These are phyloP conservation scores for Ruditapes philippinarum DNA, from an alignment of 1,140 invertebrate genomes.

Conservation along the genomic window DNA sequence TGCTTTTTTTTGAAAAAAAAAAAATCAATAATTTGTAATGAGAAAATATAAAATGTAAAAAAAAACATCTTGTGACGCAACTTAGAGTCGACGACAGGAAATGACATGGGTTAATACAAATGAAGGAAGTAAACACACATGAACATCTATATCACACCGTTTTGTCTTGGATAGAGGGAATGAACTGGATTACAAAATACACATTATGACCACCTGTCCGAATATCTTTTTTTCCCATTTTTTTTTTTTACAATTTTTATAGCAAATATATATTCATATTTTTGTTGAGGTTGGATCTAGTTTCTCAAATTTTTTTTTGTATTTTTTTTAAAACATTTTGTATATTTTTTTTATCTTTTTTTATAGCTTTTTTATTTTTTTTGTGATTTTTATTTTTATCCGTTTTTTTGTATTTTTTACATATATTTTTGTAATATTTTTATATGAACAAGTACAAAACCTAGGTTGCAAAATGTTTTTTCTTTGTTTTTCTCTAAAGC, in stretches of 20 bases:
- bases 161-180: constrained; percentile 64
- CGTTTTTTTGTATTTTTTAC: constrained; percentile 46
- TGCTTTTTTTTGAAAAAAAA: too few relatives aligned
- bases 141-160: constrained; percentile 58
- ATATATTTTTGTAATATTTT: constrained; percentile 23
- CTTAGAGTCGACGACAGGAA: background rate
- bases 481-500: constrained; percentile 20
- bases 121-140: background rate
- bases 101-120: background rate
- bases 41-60: constrained; percentile 31
- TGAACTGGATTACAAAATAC: constrained; percentile 53
- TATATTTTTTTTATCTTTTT: constrained; percentile 47
- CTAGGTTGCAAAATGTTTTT: constrained; percentile 21
- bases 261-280: constrained; percentile 28
- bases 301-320: constrained; percentile 21
- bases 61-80: too few relatives aligned
- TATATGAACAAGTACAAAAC: background rate
- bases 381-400: constrained; percentile 51
- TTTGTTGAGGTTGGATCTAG: constrained; percentile 34
- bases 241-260: constrained; percentile 40
- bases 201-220: constrained; percentile 28
- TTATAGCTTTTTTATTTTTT: constrained; percentile 41
- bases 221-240: constrained; percentile 33
- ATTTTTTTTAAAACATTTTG: constrained; percentile 54
- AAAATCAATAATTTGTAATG: background rate